Base-by-base conservation (phyloP, 2,888 invertebrate genomes). In the Diplolepis rosae region DNA sequence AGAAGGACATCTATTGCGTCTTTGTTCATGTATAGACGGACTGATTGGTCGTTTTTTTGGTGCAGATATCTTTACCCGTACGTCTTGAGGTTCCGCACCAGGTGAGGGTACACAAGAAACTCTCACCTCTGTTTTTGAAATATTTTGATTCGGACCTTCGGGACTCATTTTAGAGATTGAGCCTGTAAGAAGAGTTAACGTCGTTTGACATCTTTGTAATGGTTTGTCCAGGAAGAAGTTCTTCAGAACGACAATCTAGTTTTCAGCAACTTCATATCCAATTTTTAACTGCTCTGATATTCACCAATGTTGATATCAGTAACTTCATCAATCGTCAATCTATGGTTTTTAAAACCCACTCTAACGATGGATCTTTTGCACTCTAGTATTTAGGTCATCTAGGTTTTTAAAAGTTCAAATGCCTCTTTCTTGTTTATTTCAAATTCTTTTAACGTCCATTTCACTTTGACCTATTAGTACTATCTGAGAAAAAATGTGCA, bases 11-110 rank as follows among this genome's bases (percentile, higher is more conserved):
- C 86, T 79, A 35, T 81, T 75, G 28, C 42, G 65, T 74, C 77
- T 74, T 13, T 80, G 48, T 11, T 79, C 80, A 32, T 73, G 75
- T 42, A 75, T 51, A 1, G 84, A 84, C 2, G 85, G 85, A 67
- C 85, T 85, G 68, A 80, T 79, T 4, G 85, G 83, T 13, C 86
- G 74, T 70, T 85, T 87, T 69, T 84, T 85, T 3, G 87, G 87
- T 65, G 87, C 87, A 11, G 87, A 85, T 45, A 88, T 89, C 56
- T 80, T 84, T 0, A 88, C 87, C 4, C 87, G 80, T 42, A 88
- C 80, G 13, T 84, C 85, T 54, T 85, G 87, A 0, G 88, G 88
- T 42, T 86, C 84, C 11, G 81, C 86, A 2, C 88, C 88, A 0
- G 87, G 87, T 4, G 76, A 67, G 0, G 85, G 45, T 4, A 85